These are phyloP conservation scores for Poecilia latipinna DNA, from an alignment of 2,113 vertebrate species.

Conservation along the genomic window DNA sequence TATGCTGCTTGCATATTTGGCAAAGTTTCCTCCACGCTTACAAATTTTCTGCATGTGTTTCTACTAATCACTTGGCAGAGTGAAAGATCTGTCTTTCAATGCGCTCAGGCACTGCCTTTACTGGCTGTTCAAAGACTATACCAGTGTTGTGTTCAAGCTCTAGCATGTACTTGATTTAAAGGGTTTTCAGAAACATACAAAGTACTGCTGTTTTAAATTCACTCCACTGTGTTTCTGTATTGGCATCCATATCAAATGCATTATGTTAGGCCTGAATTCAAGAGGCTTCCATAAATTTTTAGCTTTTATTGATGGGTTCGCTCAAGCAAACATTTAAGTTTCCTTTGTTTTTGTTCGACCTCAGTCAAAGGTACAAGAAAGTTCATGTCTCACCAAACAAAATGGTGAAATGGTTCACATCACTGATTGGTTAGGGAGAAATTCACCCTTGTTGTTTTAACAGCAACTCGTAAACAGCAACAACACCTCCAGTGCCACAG, in stretches of 20 bases:
- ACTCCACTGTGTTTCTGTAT: background rate
- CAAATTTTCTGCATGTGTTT: conserved; percentile 38
- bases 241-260: background rate
- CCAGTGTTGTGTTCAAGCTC: background rate
- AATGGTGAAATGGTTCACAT: background rate
- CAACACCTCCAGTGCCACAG: background rate
- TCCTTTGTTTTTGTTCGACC: background rate
- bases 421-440: background rate
- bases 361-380: background rate
- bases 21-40: conserved; percentile 16
- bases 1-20: conserved; percentile 22
- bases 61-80: conserved; percentile 25
- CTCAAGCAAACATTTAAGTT: background rate
- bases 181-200: background rate
- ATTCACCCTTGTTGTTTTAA: background rate
- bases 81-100: background rate
- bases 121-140: conserved; percentile 8
- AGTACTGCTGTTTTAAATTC: background rate
- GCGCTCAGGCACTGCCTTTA: conserved; percentile 12
- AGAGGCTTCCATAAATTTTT: background rate
- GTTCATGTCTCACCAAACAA: background rate
- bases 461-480: background rate
- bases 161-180: conserved; percentile 1
- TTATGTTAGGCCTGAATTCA: background rate
- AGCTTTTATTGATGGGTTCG: background rate